Evolutionary conservation across 1,140 invertebrate genomes (phyloP).

Genomic region (Philotrypesis tridentata): DNA sequence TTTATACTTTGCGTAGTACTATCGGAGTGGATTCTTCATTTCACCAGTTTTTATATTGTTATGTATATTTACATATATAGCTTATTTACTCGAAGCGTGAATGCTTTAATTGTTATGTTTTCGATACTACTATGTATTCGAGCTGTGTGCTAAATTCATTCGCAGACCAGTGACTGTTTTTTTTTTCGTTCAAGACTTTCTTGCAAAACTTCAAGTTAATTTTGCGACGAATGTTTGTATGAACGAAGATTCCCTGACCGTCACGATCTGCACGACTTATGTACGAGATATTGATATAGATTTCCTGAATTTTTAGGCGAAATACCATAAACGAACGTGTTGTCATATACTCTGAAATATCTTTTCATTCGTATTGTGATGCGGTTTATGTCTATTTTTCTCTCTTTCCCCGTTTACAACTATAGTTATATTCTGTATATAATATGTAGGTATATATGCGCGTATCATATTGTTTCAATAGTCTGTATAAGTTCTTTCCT

Average conservation of each 20-base stretch:
- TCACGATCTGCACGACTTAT: not conserved
- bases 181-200: not conserved
- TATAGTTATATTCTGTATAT: slow-evolving; percentile 14
- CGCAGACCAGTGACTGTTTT: not conserved
- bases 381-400: slow-evolving; percentile 9
- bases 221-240: slow-evolving; percentile 1
- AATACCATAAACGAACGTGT: slow-evolving; percentile 10
- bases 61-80: slow-evolving; percentile 51
- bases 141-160: slow-evolving; percentile 4
- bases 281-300: not conserved
- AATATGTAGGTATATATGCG: slow-evolving; percentile 14
- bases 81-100: slow-evolving; percentile 35
- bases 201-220: slow-evolving; percentile 12
- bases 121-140: not conserved
- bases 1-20: slow-evolving; percentile 25
- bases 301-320: slow-evolving; percentile 44
- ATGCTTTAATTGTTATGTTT: slow-evolving; percentile 3
- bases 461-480: slow-evolving; percentile 37
- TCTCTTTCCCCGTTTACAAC: not conserved
- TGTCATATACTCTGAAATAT: slow-evolving; percentile 21
- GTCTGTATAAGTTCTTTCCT: slow-evolving; percentile 27
- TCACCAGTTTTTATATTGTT: slow-evolving; percentile 35
- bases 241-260: not conserved
- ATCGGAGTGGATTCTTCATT: slow-evolving; percentile 32
- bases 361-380: slow-evolving; percentile 27